Evolutionary conservation across 2,888 invertebrate genomes (phyloP), one percentile per base, ranked within the genome.

Genomic region (Caenorhabditis sp.): DNA sequence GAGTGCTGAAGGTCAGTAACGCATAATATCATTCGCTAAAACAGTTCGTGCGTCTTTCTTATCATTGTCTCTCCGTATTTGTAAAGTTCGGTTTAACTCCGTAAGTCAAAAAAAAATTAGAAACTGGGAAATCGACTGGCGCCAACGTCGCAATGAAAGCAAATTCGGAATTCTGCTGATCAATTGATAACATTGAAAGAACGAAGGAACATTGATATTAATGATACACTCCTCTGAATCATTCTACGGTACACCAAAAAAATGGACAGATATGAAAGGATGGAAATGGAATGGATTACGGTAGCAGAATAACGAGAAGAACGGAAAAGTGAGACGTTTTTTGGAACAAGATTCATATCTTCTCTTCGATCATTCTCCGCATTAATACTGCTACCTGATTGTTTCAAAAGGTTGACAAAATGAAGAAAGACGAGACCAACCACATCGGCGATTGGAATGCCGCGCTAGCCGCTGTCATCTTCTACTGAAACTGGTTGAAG

Each of bases 401-500:
- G 74, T 64, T 32, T 72, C 60, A 60, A 74, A 74, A 58, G 74
- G 65, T 60, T 74, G 74, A 56, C 65, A 67, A 24, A 56, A 28
- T 8, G 40, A 44, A 37, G 18, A 53, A 62, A 32, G 22, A 60
- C 32, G 55, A 62, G 51, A 65, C 65, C 74, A 50, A 74, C 65
- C 58, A 50, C 74, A 40, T 51, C 65, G 56, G 56, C 64, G 65
- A 67, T 74, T 67, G 65, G 65, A 74, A 74, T 67, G 56, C 40
- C 22, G 56, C 71, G 71, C 62, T 55, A 28, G 58, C 58, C 24
- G 53, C 11, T 13, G 40, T 26, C 60, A 37, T 37, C 55, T 72
- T 40, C 44, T 61, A 74, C 74, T 74, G 67, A 76, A 76, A 76
- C 76, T 76, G 32, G 76, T 76, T 61, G 55, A 40, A 37, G 18